Evolutionary conservation across 2,113 vertebrate species (phyloP).

Genomic region (Chunga burmeisteri): DNA sequence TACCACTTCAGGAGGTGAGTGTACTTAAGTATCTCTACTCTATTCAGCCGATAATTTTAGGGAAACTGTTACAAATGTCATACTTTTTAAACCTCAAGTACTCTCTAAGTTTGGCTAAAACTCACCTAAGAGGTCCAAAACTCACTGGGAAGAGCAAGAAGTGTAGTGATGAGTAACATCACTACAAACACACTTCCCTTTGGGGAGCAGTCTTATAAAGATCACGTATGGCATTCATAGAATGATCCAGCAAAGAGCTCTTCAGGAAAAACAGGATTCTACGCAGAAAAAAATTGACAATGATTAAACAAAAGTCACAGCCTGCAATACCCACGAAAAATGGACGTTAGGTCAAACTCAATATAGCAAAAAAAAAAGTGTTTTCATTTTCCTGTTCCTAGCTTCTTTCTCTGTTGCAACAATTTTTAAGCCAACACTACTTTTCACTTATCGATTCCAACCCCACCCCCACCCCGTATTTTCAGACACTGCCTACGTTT

Average conservation of each 20-base stretch:
- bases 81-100: background rate
- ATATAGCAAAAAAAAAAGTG: rapidly evolving
- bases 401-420: background rate
- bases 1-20: background rate
- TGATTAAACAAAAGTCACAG: background rate
- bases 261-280: background rate
- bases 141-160: background rate
- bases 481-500: background rate
- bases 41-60: background rate
- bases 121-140: background rate
- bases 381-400: background rate
- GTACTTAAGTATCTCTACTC: background rate
- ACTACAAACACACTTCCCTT: background rate
- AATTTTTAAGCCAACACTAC: background rate
- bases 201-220: background rate
- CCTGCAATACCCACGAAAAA: background rate
- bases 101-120: background rate
- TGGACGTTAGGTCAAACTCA: background rate
- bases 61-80: background rate
- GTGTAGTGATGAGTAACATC: background rate
- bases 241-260: background rate
- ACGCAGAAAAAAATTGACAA: background rate
- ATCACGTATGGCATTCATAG: background rate
- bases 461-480: rapidly evolving
- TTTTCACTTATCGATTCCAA: background rate